Conservation (phyloP, 1,140 invertebrate species). For the Caenorhabditis inopinata region DNA sequence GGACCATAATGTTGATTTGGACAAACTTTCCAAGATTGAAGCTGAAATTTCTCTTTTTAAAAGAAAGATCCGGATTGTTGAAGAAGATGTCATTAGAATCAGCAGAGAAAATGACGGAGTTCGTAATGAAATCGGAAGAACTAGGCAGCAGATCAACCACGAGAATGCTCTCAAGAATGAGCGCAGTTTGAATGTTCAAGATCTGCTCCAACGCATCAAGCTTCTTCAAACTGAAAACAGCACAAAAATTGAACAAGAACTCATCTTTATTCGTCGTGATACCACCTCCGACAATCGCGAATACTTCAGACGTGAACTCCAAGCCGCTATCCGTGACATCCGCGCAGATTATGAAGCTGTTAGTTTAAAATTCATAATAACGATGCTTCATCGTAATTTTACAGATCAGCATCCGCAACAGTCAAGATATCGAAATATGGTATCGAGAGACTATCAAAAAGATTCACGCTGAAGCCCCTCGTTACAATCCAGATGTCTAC, state of each 20-base stretch:
- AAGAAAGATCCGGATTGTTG: conserved; percentile 22
- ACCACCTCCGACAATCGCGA: conserved; percentile 27
- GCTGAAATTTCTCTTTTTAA: conserved; percentile 29
- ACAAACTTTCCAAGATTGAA: conserved; percentile 24
- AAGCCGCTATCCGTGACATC: conserved; percentile 34
- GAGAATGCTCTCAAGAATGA: conserved; percentile 4
- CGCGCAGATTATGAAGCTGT: conserved; percentile 30
- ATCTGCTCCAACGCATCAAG: conserved; percentile 14
- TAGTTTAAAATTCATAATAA: not conserved
- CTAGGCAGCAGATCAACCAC: not conserved
- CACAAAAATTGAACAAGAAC: not conserved
- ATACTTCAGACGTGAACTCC: conserved; percentile 30
- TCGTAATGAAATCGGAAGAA: conserved; percentile 4
- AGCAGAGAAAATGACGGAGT: conserved; percentile 17
- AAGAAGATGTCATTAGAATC: conserved; percentile 27
- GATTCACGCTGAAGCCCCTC: not conserved
- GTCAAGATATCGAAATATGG: conserved; percentile 15
- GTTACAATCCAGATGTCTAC: not conserved
- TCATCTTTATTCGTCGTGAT: conserved; percentile 18
- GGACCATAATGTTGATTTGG: conserved; percentile 12
- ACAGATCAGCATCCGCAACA: conserved; percentile 22
- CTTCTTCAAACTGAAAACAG: not conserved
- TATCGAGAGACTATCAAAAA: conserved; percentile 12
- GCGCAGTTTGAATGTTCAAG: not conserved
- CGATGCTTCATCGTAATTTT: not conserved